Percentiles rank a stretch among this genome's conserved stretches.
These are phyloP conservation scores for Sphaerodactylus townsendi DNA, from an alignment of 2,113 vertebrate genomes.

Conservation along the genomic window DNA sequence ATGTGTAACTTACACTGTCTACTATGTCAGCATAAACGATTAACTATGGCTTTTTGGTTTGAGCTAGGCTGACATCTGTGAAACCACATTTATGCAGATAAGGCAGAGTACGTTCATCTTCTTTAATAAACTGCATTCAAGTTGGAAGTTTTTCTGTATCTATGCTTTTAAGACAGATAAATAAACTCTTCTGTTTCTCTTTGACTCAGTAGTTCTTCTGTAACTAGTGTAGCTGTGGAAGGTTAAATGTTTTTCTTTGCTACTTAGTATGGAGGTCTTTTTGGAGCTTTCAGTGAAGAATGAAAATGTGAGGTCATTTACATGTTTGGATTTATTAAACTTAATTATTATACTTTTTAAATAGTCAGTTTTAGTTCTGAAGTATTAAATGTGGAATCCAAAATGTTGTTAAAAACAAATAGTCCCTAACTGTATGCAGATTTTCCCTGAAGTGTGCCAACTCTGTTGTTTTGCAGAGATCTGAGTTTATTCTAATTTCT, in stretches of 20 bases:
- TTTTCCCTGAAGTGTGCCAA: no score
- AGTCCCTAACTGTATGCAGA: no score
- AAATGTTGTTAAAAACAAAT: neutral
- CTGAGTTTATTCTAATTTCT: neutral
- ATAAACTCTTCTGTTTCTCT: slow-evolving; percentile 14
- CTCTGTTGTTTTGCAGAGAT: neutral
- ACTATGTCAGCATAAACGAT: slow-evolving; percentile 29
- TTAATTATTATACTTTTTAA: neutral
- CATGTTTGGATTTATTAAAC: neutral
- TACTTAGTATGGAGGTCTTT: neutral
- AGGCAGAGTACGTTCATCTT: slow-evolving; percentile 8
- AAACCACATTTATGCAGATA: slow-evolving; percentile 46
- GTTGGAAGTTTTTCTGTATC: slow-evolving; percentile 54
- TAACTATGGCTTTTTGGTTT: slow-evolving; percentile 53
- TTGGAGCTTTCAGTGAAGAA: neutral
- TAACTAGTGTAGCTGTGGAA: neutral
- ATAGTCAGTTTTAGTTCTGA: neutral
- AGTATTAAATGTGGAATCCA: neutral
- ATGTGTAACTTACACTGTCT: slow-evolving; percentile 52
- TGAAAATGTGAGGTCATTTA: neutral
- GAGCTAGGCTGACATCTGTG: slow-evolving; percentile 52
- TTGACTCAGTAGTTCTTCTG: neutral
- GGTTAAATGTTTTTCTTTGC: neutral
- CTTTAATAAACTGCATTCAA: slow-evolving; percentile 52
- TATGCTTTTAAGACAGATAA: slow-evolving; percentile 23